Evolutionary conservation across 2,797 vertebrate species (phyloP), one percentile per base, ranked within the genome.

Genomic region (Coilia nasus): DNA sequence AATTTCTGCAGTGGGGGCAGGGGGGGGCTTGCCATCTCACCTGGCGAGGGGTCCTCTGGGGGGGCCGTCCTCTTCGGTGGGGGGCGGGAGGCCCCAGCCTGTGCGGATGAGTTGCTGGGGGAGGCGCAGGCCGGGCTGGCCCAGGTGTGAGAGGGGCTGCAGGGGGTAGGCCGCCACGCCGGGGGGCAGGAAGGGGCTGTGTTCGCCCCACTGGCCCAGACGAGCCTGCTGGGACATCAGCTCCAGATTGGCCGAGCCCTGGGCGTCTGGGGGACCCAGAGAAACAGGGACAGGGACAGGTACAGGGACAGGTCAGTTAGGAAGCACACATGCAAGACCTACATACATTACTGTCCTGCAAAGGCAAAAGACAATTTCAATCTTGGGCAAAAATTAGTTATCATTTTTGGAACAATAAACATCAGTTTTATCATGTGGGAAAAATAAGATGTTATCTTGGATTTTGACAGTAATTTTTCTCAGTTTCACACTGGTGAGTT

Each of bases 141-240:
- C 93, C 83, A 99, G 96, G 90, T 97, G 97, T 84, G 96, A 95
- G 85, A 98, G 96, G 91, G 97, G 97, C 88, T 96, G 97, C 92
- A 97, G 93, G 54, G 97, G 95, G 93, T 97, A 98, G 25, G 97
- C 93, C 75, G 98, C 93, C 62, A 94, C 90, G 81, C 97, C 96
- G 91, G 97, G 71, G 15, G 71, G 97, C 88, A 99, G 94, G 91
- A 95, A 98, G 87, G 97, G 96, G 19, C 95, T 95, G 10, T 97
- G 96, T 83, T 99, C 98, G 6, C 93, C 96, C 98, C 98, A 99
- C 91, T 97, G 98, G 88, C 98, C 96, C 88, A 98, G 94, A 82
- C 98, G 93, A 86, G 97, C 93, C 95, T 97, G 96, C 91, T 98
- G 97, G 93, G 96, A 96, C 90, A 99, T 92, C 47, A 96, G 96